Conservation (phyloP, 2,888 invertebrate genomes). For the Brachyopa scutellaris region DNA sequence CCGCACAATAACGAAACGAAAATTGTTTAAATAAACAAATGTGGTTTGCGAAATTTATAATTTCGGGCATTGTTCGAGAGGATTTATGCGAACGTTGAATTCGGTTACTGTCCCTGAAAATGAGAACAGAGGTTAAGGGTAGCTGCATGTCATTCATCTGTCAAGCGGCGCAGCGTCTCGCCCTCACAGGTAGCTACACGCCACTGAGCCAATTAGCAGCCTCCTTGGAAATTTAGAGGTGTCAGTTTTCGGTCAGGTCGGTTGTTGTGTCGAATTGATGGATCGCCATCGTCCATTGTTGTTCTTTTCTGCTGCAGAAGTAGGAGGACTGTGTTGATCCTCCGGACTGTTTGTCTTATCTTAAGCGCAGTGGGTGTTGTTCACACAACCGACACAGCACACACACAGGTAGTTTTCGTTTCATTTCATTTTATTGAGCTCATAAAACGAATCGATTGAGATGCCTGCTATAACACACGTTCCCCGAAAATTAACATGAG, state of each 20-base stretch:
- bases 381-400: slow-evolving; percentile 6
- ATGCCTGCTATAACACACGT: background rate
- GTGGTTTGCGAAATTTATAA: slow-evolving; percentile 23
- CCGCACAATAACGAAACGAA: slow-evolving; percentile 36
- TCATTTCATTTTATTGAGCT: slow-evolving; percentile 32
- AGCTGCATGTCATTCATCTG: slow-evolving; percentile 19
- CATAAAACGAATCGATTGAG: slow-evolving; percentile 32
- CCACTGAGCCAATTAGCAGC: slow-evolving; percentile 63
- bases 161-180: slow-evolving; percentile 1
- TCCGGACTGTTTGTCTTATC: background rate
- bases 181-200: slow-evolving; percentile 53
- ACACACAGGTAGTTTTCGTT: slow-evolving; percentile 37
- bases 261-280: slow-evolving; percentile 44
- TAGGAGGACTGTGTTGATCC: slow-evolving; percentile 41
- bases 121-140: slow-evolving; percentile 15
- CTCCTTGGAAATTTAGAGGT: slow-evolving; percentile 44
- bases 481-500: slow-evolving; percentile 9
- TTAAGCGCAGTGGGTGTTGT: slow-evolving; percentile 54
- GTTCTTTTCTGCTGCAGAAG: slow-evolving; percentile 7
- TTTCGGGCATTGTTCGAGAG: slow-evolving; percentile 30
- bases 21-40: slow-evolving; percentile 67
- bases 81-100: slow-evolving; percentile 66
- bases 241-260: slow-evolving; percentile 55
- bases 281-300: slow-evolving; percentile 57
- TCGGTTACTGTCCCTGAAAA: slow-evolving; percentile 15